phyloP scores from a whole-genome alignment of 2,113 vertebrate species.

The Scalopus aquaticus region DNA sequence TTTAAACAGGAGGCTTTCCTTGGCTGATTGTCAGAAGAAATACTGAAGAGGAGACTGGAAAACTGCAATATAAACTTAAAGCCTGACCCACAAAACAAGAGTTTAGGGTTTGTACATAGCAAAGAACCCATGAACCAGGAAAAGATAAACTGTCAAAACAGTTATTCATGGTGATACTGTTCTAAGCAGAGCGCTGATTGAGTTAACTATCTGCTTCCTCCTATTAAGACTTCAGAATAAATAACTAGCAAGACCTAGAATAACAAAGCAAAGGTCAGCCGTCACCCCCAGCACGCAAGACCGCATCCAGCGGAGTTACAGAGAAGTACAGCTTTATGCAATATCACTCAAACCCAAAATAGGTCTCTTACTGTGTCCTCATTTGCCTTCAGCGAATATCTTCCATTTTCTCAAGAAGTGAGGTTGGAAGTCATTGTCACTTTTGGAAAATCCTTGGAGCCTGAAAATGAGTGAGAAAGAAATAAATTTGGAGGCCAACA shows the following conservation, averaged over 20 bases:
- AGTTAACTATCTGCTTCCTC: not conserved
- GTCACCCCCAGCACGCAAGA: too few relatives aligned
- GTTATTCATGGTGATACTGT: not conserved
- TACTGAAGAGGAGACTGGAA: not conserved
- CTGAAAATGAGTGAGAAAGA: not conserved
- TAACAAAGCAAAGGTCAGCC: not conserved
- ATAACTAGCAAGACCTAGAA: not conserved
- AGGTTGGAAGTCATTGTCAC: too few relatives aligned
- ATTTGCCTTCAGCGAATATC: not conserved
- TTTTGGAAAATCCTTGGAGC: not conserved
- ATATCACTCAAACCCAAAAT: not conserved
- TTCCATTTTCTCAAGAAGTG: not conserved
- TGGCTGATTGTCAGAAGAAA: not conserved
- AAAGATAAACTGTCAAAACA: not conserved
- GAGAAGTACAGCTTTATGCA: not conserved
- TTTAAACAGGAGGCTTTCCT: not conserved
- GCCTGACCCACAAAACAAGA: not conserved
- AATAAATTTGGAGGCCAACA: not conserved
- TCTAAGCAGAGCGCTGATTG: not conserved
- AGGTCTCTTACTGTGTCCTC: not conserved
- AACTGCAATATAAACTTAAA: not conserved
- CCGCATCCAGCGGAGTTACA: not conserved
- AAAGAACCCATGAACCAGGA: not conserved
- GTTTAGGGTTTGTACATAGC: not conserved
- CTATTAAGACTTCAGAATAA: not conserved